Evolutionary conservation across 2,797 vertebrate species (phyloP), one percentile per base, ranked within the genome.

Genomic region (Cyprinodon diabolis): DNA sequence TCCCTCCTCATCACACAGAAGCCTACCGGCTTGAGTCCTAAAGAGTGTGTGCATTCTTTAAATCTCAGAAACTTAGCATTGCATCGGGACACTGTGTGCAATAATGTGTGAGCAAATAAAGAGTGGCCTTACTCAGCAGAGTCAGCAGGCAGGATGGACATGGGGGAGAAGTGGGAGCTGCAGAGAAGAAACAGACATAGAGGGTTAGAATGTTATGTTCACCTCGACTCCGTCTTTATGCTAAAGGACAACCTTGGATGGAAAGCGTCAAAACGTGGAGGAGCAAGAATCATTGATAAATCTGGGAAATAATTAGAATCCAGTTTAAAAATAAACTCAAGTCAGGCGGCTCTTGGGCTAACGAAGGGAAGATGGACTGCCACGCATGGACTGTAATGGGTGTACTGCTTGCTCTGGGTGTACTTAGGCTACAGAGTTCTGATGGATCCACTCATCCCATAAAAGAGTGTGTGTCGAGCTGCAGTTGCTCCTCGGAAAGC

Each of bases 61-160:
- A 57, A 45, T 69, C 19, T n/a, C 4, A 56, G 35, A 14, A 56
- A 4, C n/a, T 40, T 35, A 8, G 37, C 43, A 9, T 19, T 21
- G 35, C 35, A 43, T 54, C 2, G 21, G 12, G 52, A 23, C 21
- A 6, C 14, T 58, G 23, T 5, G 25, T 12, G 1, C 7, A 15
- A 37, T 6, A 35, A 62, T 6, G 55, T 9, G 71, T 49, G 63
- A 45, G 56, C 63, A 43, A 65, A 25, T 47, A 66, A 67, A 21
- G 52, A 47, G 74, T 63, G 60, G 48, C 97, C 97, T 98, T 96
- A 98, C 97, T 97, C 96, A 82, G 96, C 95, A 95, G 97, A 96
- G 91, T 96, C 96, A 85, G 96, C 94, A 81, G 97, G 97, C 94
- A 98, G 94, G 90, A 97, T 97, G 95, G 95, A 96, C 95, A 97